phyloP scores from a whole-genome alignment of 2,113 vertebrate species.

The Strigops habroptila region DNA sequence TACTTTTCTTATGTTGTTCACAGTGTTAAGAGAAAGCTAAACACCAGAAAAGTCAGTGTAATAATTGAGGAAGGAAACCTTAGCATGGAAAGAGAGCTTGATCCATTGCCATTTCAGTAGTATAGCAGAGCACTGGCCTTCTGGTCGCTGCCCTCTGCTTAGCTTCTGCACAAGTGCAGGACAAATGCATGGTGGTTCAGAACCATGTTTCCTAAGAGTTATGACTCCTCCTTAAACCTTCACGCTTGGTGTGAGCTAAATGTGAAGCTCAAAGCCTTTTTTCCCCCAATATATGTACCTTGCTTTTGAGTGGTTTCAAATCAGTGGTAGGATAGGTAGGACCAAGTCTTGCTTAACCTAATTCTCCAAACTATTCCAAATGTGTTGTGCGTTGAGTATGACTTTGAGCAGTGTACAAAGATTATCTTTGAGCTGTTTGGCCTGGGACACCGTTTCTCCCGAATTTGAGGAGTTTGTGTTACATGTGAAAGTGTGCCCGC shows the following conservation, averaged over 20 bases:
- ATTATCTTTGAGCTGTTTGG: neutral
- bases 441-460: neutral
- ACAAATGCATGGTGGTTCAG: neutral
- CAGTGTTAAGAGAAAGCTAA: neutral
- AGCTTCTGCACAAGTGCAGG: neutral
- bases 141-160: neutral
- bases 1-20: neutral
- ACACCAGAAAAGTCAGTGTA: neutral
- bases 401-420: neutral
- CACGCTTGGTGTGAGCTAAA: neutral
- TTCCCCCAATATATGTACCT: rapidly evolving
- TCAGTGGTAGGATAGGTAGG: neutral
- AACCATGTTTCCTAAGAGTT: neutral
- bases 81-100: neutral
- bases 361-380: neutral
- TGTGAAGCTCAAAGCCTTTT: neutral
- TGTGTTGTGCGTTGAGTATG: neutral
- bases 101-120: neutral
- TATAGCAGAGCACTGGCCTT: neutral
- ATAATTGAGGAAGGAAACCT: neutral
- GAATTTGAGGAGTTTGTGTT: neutral
- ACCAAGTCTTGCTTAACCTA: neutral
- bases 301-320: neutral
- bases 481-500: rapidly evolving
- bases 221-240: neutral